A percentile compares a stretch with the other conserved stretches of the same genome.
Evolutionary conservation across 2,797 vertebrate genomes (phyloP).

Genomic region (Otus scops): DNA sequence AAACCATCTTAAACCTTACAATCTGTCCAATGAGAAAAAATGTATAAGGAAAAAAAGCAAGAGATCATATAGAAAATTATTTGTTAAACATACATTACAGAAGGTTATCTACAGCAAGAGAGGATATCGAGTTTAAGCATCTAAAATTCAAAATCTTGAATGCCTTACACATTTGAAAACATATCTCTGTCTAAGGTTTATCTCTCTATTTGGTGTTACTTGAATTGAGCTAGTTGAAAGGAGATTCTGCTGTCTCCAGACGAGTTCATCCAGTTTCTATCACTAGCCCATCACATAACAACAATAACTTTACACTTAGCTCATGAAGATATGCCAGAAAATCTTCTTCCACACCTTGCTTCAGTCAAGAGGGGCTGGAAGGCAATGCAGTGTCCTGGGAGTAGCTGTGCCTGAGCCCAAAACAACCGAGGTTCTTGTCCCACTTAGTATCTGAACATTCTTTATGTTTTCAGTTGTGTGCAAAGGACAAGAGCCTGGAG

Average conservation of each 20-base stretch:
- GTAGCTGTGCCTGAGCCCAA: background rate
- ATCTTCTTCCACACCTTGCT: background rate
- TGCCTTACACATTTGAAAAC: background rate
- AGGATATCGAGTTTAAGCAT: background rate
- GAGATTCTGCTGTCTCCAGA: background rate
- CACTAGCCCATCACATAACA: background rate
- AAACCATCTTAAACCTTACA: background rate
- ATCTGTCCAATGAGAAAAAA: background rate
- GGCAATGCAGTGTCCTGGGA: background rate
- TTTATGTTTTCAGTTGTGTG: background rate
- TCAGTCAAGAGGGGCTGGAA: background rate
- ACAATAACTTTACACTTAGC: conserved; percentile 29
- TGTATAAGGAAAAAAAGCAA: background rate
- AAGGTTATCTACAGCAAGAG: background rate
- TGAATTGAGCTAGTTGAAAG: background rate
- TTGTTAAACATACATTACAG: background rate
- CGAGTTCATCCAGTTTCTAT: background rate
- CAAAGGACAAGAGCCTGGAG: background rate
- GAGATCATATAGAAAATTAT: background rate
- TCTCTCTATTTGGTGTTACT: background rate
- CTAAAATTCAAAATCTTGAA: background rate
- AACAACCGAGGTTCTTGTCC: background rate
- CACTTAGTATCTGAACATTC: background rate
- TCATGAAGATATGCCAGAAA: conserved; percentile 9
- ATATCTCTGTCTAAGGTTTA: background rate